A percentile compares a stretch with the other conserved stretches of the same genome.
These are phyloP conservation scores for Crenichthys baileyi DNA, from an alignment of 2,797 vertebrate species.

Conservation along the genomic window DNA sequence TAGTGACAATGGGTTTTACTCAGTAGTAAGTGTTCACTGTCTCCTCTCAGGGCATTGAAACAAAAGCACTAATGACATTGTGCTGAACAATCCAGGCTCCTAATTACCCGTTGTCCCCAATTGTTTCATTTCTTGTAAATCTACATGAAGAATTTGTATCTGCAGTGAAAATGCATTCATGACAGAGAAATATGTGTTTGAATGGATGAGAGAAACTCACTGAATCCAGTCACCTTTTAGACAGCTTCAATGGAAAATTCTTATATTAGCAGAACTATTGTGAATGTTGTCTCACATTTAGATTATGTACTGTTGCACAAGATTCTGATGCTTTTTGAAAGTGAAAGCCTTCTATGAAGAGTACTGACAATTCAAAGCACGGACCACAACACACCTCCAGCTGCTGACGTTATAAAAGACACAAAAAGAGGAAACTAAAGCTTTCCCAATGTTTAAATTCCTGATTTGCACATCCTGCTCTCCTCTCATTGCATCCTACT, in stretches of 20 bases:
- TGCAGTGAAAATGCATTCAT: slow-evolving; percentile 24
- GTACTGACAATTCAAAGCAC: slow-evolving; percentile 9
- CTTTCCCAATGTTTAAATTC: background rate
- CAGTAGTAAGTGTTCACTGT: too few relatives aligned
- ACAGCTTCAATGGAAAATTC: slow-evolving; percentile 57
- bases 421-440: background rate
- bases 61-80: background rate
- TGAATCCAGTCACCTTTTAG: slow-evolving; percentile 63
- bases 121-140: background rate
- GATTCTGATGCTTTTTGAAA: background rate
- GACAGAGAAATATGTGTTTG: slow-evolving; percentile 37
- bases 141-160: background rate
- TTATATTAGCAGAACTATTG: slow-evolving; percentile 49
- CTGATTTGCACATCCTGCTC: background rate
- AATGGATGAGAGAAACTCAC: slow-evolving; percentile 66
- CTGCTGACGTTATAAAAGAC: background rate
- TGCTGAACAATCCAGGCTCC: background rate
- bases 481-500: background rate
- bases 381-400: background rate
- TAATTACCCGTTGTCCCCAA: background rate
- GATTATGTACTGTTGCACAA: background rate
- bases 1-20: background rate
- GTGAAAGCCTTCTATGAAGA: background rate
- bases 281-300: slow-evolving; percentile 25
- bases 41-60: background rate